Percentiles rank a stretch among this genome's conserved stretches.
Evolutionary conservation across 2,113 vertebrate species (phyloP).

Genomic region (Anarhynchus alexandrinus): DNA sequence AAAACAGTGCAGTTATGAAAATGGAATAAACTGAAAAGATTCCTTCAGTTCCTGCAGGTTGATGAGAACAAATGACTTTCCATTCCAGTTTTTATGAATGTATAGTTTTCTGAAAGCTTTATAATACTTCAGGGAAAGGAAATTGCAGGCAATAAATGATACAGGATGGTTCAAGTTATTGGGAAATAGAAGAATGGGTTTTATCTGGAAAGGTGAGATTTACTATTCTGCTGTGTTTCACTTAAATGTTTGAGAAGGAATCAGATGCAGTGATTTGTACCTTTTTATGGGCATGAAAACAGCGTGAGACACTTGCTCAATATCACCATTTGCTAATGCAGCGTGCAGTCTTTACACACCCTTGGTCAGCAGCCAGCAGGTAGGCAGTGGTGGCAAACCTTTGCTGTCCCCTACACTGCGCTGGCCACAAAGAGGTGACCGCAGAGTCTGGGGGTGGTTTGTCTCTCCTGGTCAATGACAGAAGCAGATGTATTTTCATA

Average conservation of each 20-base stretch:
- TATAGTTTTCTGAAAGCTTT: slow-evolving; percentile 24
- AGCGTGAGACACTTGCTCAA: neutral
- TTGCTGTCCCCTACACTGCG: neutral
- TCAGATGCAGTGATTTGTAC: neutral
- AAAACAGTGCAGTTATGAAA: slow-evolving; percentile 25
- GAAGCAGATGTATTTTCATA: neutral
- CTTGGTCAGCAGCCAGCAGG: neutral
- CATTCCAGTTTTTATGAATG: slow-evolving; percentile 34
- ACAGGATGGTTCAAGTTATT: neutral
- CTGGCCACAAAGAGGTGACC: neutral
- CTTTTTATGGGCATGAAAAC: neutral
- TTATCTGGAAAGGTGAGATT: slow-evolving; percentile 18
- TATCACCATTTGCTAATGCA: neutral
- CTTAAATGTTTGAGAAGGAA: neutral
- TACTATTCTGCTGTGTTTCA: neutral
- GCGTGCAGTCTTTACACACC: neutral
- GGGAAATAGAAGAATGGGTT: neutral
- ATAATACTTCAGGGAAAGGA: neutral
- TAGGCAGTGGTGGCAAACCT: neutral
- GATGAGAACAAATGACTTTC: slow-evolving; percentile 34
- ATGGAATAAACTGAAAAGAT: slow-evolving; percentile 1
- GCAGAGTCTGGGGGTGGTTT: neutral
- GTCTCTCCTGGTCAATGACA: neutral
- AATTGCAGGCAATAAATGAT: slow-evolving; percentile 2
- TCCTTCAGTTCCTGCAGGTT: slow-evolving; percentile 9